Conservation (phyloP, 2,113 vertebrate genomes). For the Bufo bufo region DNA sequence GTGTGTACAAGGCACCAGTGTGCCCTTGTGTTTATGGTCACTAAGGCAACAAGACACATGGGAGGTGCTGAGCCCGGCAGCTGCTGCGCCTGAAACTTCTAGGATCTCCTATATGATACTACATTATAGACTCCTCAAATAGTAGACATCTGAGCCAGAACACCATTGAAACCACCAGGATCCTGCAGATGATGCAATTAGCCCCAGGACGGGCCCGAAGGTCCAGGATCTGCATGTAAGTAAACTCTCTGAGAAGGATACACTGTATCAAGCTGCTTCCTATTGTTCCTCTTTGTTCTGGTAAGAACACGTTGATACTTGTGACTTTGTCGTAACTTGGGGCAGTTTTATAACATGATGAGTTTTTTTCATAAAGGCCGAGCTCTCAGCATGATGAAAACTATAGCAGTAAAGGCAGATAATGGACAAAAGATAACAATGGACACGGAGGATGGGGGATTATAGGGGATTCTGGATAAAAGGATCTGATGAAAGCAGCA, state of each 20-base stretch:
- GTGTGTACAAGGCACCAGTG: conserved; percentile 12
- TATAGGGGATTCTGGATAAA: not conserved
- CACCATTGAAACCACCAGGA: not conserved
- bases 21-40: conserved; percentile 65
- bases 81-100: conserved; percentile 10
- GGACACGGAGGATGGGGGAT: not conserved
- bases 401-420: not conserved
- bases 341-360: not conserved
- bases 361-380: no score
- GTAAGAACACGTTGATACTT: no score
- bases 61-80: conserved; percentile 7
- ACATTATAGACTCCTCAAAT: not conserved
- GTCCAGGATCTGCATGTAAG: not conserved
- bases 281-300: conserved; percentile 4
- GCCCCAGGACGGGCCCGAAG: no score
- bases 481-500: not conserved
- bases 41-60: conserved; percentile 64
- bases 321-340: not conserved
- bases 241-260: not conserved
- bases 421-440: not conserved
- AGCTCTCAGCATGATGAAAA: not conserved
- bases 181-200: not conserved
- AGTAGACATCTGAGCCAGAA: not conserved
- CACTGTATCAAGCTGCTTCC: not conserved
- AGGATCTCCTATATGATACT: not conserved